A percentile compares a stretch with the other conserved stretches of the same genome.
These are phyloP conservation scores for Aulostomus chinensis DNA, from an alignment of 2,797 vertebrate species.

Conservation along the genomic window DNA sequence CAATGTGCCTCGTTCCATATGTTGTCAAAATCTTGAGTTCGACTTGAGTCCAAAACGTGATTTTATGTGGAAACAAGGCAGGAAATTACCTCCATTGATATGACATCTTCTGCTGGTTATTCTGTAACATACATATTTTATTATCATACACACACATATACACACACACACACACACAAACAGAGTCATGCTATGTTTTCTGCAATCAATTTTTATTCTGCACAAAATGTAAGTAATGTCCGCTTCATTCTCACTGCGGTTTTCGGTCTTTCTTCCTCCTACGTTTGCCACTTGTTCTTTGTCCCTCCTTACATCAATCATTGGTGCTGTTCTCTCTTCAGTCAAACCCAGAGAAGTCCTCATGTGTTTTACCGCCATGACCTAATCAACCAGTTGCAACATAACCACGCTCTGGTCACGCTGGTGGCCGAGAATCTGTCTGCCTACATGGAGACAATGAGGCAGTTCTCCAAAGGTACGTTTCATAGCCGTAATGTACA, in stretches of 20 bases:
- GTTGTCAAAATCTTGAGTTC: not conserved
- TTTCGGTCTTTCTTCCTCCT: constrained; percentile 6
- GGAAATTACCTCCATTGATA: constrained; percentile 62
- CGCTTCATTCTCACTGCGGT: constrained; percentile 16
- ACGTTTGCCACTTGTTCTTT: constrained; percentile 12
- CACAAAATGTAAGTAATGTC: constrained; percentile 8
- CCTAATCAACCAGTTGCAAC: constrained; percentile 99
- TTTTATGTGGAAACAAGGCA: constrained; percentile 53
- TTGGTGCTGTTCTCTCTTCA: constrained; percentile 59
- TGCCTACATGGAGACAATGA: constrained; percentile 99
- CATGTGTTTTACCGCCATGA: constrained; percentile 99
- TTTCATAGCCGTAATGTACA: not conserved
- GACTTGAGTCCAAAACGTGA: too few relatives aligned
- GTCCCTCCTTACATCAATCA: constrained; percentile 7
- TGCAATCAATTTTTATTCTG: constrained; percentile 20
- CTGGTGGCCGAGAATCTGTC: constrained; percentile 98
- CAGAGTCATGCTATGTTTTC: constrained; percentile 42
- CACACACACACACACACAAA: constrained; percentile 34
- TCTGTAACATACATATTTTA: constrained; percentile 22
- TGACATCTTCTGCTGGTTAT: constrained; percentile 57
- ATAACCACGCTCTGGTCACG: constrained; percentile 98
- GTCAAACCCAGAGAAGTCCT: constrained; percentile 98
- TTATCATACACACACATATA: constrained; percentile 13
- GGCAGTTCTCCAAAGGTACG: constrained; percentile 96
- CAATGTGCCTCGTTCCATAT: not conserved